A percentile compares a stretch with the other conserved stretches of the same genome.
Evolutionary conservation across 1,140 invertebrate genomes (phyloP).

Genomic region (Idris sp.): DNA sequence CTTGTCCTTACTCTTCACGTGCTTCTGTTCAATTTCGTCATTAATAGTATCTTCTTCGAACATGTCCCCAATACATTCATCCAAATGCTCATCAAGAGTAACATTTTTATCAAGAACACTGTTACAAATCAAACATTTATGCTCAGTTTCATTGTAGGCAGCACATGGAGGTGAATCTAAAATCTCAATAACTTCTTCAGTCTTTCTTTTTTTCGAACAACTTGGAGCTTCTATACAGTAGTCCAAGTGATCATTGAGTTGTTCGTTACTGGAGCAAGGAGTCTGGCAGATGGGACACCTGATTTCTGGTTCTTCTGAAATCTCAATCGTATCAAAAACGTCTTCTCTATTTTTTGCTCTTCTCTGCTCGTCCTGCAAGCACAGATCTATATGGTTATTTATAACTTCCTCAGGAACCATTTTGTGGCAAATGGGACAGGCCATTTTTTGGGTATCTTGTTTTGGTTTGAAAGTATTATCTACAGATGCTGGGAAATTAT

Average conservation of each 20-base stretch:
- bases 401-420: slow-evolving; percentile 66
- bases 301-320: no score
- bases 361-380: no score
- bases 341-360: slow-evolving; percentile 16
- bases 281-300: no score
- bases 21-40: slow-evolving; percentile 20
- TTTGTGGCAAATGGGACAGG: slow-evolving; percentile 70
- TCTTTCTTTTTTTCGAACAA: slow-evolving; percentile 24
- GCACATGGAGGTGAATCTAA: slow-evolving; percentile 61
- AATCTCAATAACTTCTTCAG: slow-evolving; percentile 35
- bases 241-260: slow-evolving; percentile 80
- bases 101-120: slow-evolving; percentile 64
- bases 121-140: slow-evolving; percentile 82
- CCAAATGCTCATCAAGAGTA: slow-evolving; percentile 81
- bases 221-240: slow-evolving; percentile 47
- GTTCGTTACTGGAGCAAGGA: no score
- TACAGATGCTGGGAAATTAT: slow-evolving; percentile 3
- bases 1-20: no score
- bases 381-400: slow-evolving; percentile 74
- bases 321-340: slow-evolving; percentile 1
- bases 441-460: slow-evolving; percentile 55
- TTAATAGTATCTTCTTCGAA: slow-evolving; percentile 69
- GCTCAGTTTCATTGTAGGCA: slow-evolving; percentile 13
- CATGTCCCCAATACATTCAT: slow-evolving; percentile 79
- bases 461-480: not conserved